Percentiles rank a stretch among this genome's conserved stretches.
Conservation (phyloP, 35 echinoderm and acorn worm species). For the Anneissia japonica region DNA sequence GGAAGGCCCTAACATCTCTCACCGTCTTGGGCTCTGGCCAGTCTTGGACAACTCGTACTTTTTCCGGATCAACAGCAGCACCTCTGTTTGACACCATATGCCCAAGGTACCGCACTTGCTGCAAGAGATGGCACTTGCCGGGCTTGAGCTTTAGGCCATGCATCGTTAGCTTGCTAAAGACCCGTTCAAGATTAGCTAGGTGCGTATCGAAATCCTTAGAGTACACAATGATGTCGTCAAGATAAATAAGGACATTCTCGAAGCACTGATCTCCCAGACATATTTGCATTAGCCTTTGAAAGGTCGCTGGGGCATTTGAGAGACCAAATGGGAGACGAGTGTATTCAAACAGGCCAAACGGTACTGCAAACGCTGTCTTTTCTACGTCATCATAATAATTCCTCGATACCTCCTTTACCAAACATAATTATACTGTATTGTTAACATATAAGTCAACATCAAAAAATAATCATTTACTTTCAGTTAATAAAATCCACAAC, state of each 20-base stretch:
- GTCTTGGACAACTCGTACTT: slow-evolving; percentile 20
- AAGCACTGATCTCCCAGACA: not conserved
- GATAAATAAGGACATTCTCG: slow-evolving; percentile 4
- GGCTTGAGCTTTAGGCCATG: slow-evolving; percentile 25
- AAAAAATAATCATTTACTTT: too few relatives aligned
- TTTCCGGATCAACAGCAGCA: slow-evolving; percentile 11
- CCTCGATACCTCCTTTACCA: too few relatives aligned
- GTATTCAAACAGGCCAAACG: not conserved
- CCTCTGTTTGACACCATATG: slow-evolving; percentile 33
- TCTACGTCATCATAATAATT: not conserved
- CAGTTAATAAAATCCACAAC: too few relatives aligned
- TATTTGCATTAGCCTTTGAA: slow-evolving; percentile 2
- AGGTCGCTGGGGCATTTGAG: not conserved
- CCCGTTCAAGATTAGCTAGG: not conserved
- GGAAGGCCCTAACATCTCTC: slow-evolving; percentile 26
- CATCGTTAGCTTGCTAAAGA: not conserved
- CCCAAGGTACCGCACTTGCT: slow-evolving; percentile 33
- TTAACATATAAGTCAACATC: too few relatives aligned
- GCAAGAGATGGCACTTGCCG: slow-evolving; percentile 14
- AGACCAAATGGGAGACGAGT: not conserved
- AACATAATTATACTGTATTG: too few relatives aligned
- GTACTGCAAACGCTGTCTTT: not conserved
- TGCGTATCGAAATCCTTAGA: slow-evolving; percentile 11
- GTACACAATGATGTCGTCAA: slow-evolving; percentile 49
- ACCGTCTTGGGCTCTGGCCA: slow-evolving; percentile 25